Conservation (phyloP, 2,113 vertebrate genomes). For the Anhinga anhinga region DNA sequence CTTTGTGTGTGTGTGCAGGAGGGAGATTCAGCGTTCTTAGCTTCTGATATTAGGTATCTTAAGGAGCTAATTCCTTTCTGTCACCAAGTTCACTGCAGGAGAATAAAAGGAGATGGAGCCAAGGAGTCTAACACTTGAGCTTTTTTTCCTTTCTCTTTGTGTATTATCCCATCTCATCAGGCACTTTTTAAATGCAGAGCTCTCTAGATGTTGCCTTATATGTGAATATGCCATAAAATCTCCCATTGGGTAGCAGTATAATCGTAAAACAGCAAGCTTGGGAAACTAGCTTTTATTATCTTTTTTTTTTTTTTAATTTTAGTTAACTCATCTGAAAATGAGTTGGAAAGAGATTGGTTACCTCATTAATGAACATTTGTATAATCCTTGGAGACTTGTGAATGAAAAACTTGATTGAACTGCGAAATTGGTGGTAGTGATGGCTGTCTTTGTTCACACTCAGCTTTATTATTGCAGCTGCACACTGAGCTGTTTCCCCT, state of each 20-base stretch:
- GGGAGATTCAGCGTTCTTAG: neutral
- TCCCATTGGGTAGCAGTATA: neutral
- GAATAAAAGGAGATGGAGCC: neutral
- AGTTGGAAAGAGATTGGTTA: neutral
- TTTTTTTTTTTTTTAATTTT: neutral
- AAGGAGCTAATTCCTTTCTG: neutral
- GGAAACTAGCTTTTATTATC: neutral
- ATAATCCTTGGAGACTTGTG: neutral
- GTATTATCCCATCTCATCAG: neutral
- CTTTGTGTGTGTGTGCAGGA: neutral
- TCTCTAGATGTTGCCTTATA: neutral
- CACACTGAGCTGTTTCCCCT: neutral
- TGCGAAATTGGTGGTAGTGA: neutral
- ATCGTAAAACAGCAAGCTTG: neutral
- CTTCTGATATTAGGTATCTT: neutral
- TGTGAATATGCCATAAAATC: neutral
- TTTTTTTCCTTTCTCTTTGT: neutral
- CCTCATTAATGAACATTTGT: neutral
- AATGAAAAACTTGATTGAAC: conserved; percentile 4
- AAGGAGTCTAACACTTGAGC: neutral
- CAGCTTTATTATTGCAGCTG: neutral
- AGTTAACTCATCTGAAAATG: neutral
- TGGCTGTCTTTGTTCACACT: neutral
- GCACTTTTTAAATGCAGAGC: neutral
- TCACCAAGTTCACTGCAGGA: neutral